A percentile compares a stretch with the other conserved stretches of the same genome.
Conservation (phyloP, 1,140 invertebrate genomes). For the Stenopsyche tienmushanensis region DNA sequence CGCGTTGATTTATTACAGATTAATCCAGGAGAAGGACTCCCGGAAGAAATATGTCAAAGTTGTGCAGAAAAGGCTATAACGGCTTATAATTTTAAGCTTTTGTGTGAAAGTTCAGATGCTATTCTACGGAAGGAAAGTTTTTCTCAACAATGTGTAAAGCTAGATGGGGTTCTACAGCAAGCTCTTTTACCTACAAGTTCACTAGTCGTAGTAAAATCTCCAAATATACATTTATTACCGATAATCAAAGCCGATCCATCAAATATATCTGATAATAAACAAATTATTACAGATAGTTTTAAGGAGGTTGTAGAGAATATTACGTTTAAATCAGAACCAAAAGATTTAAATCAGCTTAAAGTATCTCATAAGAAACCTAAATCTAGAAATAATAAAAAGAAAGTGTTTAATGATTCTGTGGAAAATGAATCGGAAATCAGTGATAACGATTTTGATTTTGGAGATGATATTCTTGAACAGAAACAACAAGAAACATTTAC, state of each 20-base stretch:
- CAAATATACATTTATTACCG: too few species aligned
- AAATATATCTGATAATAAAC: not conserved
- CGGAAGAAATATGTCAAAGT: conserved; percentile 32
- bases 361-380: not conserved
- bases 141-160: conserved; percentile 16
- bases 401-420: not conserved
- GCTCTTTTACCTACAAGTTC: not conserved
- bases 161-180: conserved; percentile 19
- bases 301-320: conserved; percentile 1
- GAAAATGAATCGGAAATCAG: not conserved
- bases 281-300: not conserved
- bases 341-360: not conserved
- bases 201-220: too few species aligned
- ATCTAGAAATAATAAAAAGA: too few species aligned
- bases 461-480: not conserved
- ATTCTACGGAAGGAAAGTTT: conserved; percentile 23
- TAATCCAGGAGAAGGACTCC: conserved; percentile 27
- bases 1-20: conserved; percentile 23
- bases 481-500: not conserved
- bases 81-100: conserved; percentile 36
- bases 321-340: not conserved
- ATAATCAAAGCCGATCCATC: not conserved
- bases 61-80: conserved; percentile 30
- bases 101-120: conserved; percentile 30
- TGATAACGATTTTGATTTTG: not conserved